Percentiles rank a stretch among this genome's conserved stretches.
These are phyloP conservation scores for Heterotilapia buettikoferi DNA, from an alignment of 2,113 vertebrate genomes.

Conservation along the genomic window DNA sequence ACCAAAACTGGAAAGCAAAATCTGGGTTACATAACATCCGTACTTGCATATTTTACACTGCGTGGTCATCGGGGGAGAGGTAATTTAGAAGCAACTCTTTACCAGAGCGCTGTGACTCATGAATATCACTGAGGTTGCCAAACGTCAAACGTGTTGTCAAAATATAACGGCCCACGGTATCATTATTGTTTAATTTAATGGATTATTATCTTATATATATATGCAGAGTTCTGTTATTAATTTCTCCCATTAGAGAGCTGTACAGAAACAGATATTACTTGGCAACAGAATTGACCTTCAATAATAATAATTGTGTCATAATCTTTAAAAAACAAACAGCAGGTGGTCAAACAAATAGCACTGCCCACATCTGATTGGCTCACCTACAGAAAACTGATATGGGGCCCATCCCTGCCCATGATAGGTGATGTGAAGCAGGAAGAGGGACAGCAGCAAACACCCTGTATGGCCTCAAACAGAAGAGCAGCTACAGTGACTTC, in stretches of 20 bases:
- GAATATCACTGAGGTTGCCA: background rate
- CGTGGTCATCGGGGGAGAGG: rapidly evolving
- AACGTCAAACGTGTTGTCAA: background rate
- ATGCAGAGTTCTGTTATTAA: constrained; percentile 91
- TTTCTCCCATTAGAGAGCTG: constrained; percentile 91
- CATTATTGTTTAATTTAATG: background rate
- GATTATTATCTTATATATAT: constrained; percentile 83
- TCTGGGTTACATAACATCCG: background rate
- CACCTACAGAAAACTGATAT: background rate
- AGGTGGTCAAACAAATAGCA: background rate
- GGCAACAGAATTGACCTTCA: background rate
- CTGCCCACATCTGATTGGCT: background rate
- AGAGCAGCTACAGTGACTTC: constrained; percentile 10
- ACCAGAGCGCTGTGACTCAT: background rate
- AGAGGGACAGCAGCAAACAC: constrained; percentile 87
- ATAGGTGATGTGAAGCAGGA: constrained; percentile 93
- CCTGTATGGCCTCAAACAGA: constrained; percentile 82
- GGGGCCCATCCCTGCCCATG: constrained; percentile 44
- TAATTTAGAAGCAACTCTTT: background rate
- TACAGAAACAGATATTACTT: constrained; percentile 19
- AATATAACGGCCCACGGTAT: background rate
- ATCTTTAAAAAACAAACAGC: background rate
- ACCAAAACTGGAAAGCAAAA: background rate
- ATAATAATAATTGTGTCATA: background rate
- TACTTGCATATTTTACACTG: background rate